A percentile compares a stretch with the other conserved stretches of the same genome.
Evolutionary conservation across 2,888 invertebrate genomes (phyloP).

Genomic region (Lucinisca nassula): DNA sequence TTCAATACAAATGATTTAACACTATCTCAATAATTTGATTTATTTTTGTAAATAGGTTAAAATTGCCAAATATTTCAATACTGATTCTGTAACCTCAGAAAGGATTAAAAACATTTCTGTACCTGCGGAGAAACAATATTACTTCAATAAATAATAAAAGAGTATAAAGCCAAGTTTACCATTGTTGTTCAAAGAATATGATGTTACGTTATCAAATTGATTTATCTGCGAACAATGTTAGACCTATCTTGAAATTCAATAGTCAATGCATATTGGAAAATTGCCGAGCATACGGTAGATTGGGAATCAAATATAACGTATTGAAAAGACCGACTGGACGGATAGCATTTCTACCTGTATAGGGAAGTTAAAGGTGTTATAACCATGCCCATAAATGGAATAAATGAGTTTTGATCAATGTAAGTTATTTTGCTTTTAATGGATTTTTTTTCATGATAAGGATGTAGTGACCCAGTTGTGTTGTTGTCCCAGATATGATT

Average conservation of each 20-base stretch:
- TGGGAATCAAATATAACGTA: not conserved
- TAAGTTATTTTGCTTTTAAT: not conserved
- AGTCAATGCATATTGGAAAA: conserved; percentile 17
- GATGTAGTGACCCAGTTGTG: no score
- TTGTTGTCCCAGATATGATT: no score
- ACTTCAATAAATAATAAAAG: not conserved
- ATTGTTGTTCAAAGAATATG: conserved; percentile 1
- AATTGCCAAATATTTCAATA: not conserved
- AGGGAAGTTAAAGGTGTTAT: not conserved
- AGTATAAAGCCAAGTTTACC: not conserved
- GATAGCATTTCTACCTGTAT: not conserved
- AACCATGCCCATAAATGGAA: not conserved
- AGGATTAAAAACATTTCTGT: not conserved
- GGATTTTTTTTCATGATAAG: no score
- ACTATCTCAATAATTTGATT: no score
- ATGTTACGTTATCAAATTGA: conserved; percentile 13
- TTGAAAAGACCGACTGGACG: not conserved
- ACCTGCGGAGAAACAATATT: not conserved
- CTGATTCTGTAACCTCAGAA: not conserved
- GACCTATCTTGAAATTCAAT: conserved; percentile 11
- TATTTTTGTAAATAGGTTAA: not conserved
- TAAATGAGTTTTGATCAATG: not conserved
- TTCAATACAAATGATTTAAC: no score
- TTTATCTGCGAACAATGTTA: conserved; percentile 1
- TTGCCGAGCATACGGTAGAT: conserved; percentile 13